Evolutionary conservation across 2,888 invertebrate species (phyloP), one percentile per base, ranked within the genome.

Genomic region (Alsophila aescularia): DNA sequence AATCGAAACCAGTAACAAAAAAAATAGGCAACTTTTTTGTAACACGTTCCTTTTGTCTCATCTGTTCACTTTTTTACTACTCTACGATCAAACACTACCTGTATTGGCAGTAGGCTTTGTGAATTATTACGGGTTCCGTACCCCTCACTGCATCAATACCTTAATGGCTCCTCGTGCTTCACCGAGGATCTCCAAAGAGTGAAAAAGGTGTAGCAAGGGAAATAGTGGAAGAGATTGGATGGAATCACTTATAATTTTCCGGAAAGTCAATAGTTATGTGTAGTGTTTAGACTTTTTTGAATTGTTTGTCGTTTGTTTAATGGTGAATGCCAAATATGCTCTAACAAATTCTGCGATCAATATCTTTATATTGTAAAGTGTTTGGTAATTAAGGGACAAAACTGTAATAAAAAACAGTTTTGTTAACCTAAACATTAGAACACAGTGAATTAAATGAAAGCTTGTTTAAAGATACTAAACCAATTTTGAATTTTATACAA

Each of bases 121-220:
- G 86, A 90, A 89, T 90, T 89, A 90, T 90, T 83, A 81, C 85
- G 83, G 87, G 81, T 77, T 77, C 78, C 77, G 79, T 62, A 72
- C 73, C 72, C 69, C 68, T 69, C 63, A 73, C 75, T 71, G 76
- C 76, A 83, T 88, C 90, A 89, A 90, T 90, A 85, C 85, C 79
- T 79, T 90, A 89, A 90, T 89, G 87, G 87, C 52, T 45, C 61
- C 66, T 67, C 75, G 74, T 81, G 81, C 81, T 77, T 72, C 77
- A 78, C 79, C 73, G 66, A 66, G 74, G 70, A 81, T 73, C 82
- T 72, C 75, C 81, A 83, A 86, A 87, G 80, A 79, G 80, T 77
- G 68, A 76, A 82, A 87, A 35, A 86, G 86, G 1, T 81, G 64
- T 67, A 64, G 68, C 57, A 58, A 56, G 66, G 71, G 72, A 72